These are phyloP conservation scores for Phyllostomus hastatus DNA, from an alignment of 2,113 vertebrate genomes.

Conservation along the genomic window DNA sequence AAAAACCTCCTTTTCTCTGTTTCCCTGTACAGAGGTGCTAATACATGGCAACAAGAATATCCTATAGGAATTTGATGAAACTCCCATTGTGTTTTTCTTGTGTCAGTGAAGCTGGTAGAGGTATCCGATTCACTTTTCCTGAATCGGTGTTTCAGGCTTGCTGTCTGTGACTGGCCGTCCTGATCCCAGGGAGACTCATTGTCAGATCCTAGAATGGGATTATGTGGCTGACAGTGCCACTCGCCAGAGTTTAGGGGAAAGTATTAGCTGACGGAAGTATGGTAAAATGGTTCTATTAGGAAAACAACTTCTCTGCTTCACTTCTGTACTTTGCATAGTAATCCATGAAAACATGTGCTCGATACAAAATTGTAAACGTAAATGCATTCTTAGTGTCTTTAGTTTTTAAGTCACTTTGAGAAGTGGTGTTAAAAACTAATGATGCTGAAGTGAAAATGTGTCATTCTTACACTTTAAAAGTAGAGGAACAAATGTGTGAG, in stretches of 20 bases:
- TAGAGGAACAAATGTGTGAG: no score
- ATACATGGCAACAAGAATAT: no score
- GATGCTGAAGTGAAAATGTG: no score
- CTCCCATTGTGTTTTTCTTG: not conserved
- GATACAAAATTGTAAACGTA: not conserved
- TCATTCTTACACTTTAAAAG: no score
- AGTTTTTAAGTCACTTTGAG: no score
- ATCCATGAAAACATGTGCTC: not conserved
- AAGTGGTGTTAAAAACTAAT: no score
- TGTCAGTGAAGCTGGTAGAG: not conserved
- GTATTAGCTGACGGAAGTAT: not conserved
- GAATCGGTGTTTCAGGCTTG: not conserved
- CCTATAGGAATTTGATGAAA: not conserved
- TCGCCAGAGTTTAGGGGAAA: not conserved
- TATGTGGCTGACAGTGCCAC: not conserved
- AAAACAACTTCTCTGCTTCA: not conserved
- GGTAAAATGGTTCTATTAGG: accelerated
- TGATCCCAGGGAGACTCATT: not conserved
- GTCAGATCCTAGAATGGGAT: not conserved
- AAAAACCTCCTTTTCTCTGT: not conserved
- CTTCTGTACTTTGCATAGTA: not conserved
- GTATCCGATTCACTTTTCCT: not conserved
- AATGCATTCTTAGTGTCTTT: no score
- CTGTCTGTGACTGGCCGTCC: not conserved
- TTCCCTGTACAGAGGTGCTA: not conserved